Evolutionary conservation across 2,797 vertebrate species (phyloP).

Genomic region (Centropyge bicolor): DNA sequence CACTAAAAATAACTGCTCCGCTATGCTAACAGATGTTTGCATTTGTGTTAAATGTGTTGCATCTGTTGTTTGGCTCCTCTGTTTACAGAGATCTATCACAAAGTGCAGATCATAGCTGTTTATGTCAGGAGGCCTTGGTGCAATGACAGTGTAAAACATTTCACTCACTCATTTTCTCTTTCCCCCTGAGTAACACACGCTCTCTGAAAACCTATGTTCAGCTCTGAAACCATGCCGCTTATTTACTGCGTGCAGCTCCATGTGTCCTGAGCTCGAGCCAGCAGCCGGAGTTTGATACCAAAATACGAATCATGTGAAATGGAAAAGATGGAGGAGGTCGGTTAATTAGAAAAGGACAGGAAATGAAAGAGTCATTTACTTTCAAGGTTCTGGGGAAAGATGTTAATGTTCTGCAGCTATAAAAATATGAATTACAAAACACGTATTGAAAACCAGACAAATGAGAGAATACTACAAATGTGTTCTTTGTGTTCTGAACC

Average conservation of each 20-base stretch:
- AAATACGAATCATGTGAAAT: conserved; percentile 32
- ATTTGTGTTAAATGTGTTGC: conserved; percentile 74
- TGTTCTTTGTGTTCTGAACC: background rate
- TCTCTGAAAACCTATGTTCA: conserved; percentile 23
- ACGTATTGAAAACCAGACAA: conserved; percentile 4
- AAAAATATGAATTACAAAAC: conserved; percentile 32
- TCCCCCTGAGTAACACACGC: conserved; percentile 12
- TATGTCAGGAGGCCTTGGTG: conserved; percentile 70
- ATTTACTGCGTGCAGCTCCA: conserved; percentile 40
- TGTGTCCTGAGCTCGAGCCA: conserved; percentile 24
- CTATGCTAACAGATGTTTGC: conserved; percentile 76
- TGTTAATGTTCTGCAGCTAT: conserved; percentile 48
- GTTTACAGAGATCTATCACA: conserved; percentile 74
- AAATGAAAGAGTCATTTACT: conserved; percentile 37
- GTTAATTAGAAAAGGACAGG: conserved; percentile 32
- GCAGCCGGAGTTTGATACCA: conserved; percentile 7
- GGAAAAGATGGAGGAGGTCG: conserved; percentile 35
- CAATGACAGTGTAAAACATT: conserved; percentile 64
- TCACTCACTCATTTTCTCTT: conserved; percentile 46
- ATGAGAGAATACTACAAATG: background rate
- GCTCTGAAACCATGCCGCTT: conserved; percentile 13
- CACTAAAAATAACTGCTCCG: conserved; percentile 68
- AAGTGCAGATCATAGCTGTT: conserved; percentile 73
- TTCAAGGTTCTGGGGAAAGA: conserved; percentile 43
- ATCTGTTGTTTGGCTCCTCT: conserved; percentile 73